Evolutionary conservation across 2,113 vertebrate species (phyloP), one percentile per base, ranked within the genome.

Genomic region (Esox niger): DNA sequence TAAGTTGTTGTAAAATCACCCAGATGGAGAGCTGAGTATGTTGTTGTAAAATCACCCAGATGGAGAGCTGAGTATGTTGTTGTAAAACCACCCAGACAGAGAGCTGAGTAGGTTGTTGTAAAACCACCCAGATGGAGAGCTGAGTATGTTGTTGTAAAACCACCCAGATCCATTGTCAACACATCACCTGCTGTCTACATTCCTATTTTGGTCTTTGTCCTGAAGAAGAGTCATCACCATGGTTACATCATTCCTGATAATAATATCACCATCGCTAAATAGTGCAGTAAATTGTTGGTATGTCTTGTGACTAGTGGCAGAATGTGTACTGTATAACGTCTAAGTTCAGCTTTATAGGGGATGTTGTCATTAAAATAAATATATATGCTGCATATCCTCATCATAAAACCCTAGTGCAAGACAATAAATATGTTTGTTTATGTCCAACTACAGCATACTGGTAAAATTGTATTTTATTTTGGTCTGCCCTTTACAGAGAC

Each of bases 1-100:
- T 99, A 84, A 58, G 89, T 57, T 46, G 10, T 55, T 29, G 38
- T 43, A 43, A 43, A 43, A 69, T 20, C 67, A n/a, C n/a, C n/a
- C n/a, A n/a, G n/a, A n/a, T n/a, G 94, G 86, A 98, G 98, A 78
- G 93, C 97, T 63, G 96, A 97, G 97, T 99, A 84, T 59, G 89
- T 57, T 46, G 10, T 55, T 29, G 38, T 43, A 43, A 43, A 43
- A 69, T 20, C 67, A n/a, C n/a, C n/a, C n/a, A n/a, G n/a, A n/a
- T n/a, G 94, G 86, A 98, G 98, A 78, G 93, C 97, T 63, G 96
- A 97, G 97, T 99, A 84, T 59, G 89, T 57, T 46, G 10, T 55
- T 29, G 38, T 43, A 43, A 43, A 43, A 69, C 21, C 67, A n/a
- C n/a, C n/a, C n/a, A n/a, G n/a, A n/a, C n/a, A 94, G 86, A 98